These are phyloP conservation scores for Musca vetustissima DNA, from an alignment of 1,140 invertebrate species.

Conservation along the genomic window DNA sequence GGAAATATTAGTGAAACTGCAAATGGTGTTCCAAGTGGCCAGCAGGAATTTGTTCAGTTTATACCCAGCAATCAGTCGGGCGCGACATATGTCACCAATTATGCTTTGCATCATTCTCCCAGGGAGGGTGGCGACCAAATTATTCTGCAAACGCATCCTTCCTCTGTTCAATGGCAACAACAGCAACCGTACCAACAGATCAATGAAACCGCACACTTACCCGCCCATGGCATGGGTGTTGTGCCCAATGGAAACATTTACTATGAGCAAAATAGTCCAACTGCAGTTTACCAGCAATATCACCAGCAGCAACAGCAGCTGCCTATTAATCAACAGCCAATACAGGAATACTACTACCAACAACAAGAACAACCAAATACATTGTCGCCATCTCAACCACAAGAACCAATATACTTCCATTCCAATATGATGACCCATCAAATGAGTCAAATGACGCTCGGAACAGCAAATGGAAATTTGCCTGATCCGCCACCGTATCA, in stretches of 20 bases:
- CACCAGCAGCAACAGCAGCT: too few species aligned
- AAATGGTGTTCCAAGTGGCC: not conserved
- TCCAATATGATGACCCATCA: not conserved
- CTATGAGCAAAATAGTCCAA: too few species aligned
- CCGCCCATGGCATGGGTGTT: too few species aligned
- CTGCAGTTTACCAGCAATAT: too few species aligned
- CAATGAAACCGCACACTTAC: too few species aligned
- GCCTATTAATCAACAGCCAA: not conserved
- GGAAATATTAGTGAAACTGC: slow-evolving; percentile 37
- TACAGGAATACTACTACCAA: too few species aligned
- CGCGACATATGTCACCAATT: too few species aligned
- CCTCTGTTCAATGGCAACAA: not conserved
- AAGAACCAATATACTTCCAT: too few species aligned
- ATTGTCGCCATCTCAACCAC: not conserved
- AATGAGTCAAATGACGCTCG: not conserved
- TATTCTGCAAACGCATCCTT: not conserved
- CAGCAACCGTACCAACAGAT: not conserved
- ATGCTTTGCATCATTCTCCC: too few species aligned
- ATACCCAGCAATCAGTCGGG: too few species aligned
- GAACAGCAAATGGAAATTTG: slow-evolving; percentile 19
- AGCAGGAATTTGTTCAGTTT: too few species aligned
- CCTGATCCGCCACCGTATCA: slow-evolving; percentile 67
- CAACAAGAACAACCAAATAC: not conserved
- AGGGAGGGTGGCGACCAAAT: not conserved
- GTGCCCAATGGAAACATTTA: too few species aligned